Base-by-base conservation (phyloP, 1,140 invertebrate genomes). In the Orius laevigatus region DNA sequence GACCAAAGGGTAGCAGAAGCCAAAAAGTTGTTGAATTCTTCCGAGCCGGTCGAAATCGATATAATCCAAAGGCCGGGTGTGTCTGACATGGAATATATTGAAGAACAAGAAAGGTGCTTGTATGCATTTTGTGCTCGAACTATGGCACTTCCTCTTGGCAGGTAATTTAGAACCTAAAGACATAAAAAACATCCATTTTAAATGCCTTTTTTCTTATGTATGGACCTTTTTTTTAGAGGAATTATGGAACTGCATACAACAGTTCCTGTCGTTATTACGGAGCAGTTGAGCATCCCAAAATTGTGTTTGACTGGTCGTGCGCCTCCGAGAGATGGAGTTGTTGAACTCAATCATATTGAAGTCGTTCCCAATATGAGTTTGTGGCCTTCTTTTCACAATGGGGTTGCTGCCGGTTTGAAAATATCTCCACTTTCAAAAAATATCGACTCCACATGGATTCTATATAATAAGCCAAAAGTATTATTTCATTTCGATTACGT, bases 301-400 rank as follows among this genome's bases (percentile, higher is more conserved):
- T 67, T 96, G 5, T 91, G 86, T 65, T 66, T 94, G 16, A 79
- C 81, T 34, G 93, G 91, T 25, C 78, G 81, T 62, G 82, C 81
- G 16, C 79, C 84, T 0, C 78, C 84, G 10, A 72, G 82, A 52
- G 82, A 82, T 40, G 81, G 79, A 6, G 78, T 82, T 16, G 78
- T 96, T n/a, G 88, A 94, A 57, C 67, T 95, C 58, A 76, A 76
- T 31, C 86, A 90, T 57, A 84, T 89, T 53, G 89, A 93, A 57
- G 51, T 86, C 0, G 84, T 86, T 1, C 67, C 83, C 0, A 88
- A 90, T 57, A 89, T 90, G 79, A 83, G 85, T 58, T 65, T 81
- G 25, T 98, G 93, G 93, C 92, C 93, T 2, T 69, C 80, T 40
- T 97, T 97, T 65, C 94, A 98, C 62, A 96, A 96, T 63, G 92